Evolutionary conservation across 1,140 invertebrate species (phyloP).

Genomic region (Hormaphis cornu): DNA sequence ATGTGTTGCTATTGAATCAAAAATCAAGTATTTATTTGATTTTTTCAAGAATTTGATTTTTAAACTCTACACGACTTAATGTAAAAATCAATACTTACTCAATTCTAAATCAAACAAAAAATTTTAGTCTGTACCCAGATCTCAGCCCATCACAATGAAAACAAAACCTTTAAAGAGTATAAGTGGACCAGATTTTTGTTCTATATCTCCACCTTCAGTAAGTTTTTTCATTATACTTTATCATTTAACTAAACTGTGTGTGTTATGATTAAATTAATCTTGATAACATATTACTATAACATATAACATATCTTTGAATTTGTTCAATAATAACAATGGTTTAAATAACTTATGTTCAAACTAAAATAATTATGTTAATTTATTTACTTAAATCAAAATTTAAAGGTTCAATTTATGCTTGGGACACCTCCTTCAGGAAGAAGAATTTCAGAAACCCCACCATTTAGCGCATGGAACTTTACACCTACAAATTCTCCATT

Average conservation of each 20-base stretch:
- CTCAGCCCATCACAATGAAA: slow-evolving; percentile 67
- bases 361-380: too few species aligned
- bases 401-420: slow-evolving; percentile 73
- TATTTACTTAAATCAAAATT: neutral
- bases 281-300: too few species aligned
- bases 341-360: too few species aligned
- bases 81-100: neutral
- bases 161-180: slow-evolving; percentile 38
- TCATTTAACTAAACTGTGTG: neutral
- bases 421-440: slow-evolving; percentile 69
- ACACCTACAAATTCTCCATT: slow-evolving; percentile 60
- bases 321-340: too few species aligned
- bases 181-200: slow-evolving; percentile 63
- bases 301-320: too few species aligned
- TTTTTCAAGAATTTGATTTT: too few species aligned
- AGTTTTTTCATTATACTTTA: slow-evolving; percentile 40
- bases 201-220: slow-evolving; percentile 78
- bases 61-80: too few species aligned
- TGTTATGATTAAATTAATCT: neutral
- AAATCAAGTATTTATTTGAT: too few species aligned
- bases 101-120: neutral
- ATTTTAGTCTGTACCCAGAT: slow-evolving; percentile 53
- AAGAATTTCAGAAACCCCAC: slow-evolving; percentile 64
- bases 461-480: slow-evolving; percentile 69
- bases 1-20: too few species aligned